These are phyloP conservation scores for Neocloeon triangulifer DNA, from an alignment of 1,140 invertebrate species.

Conservation along the genomic window DNA sequence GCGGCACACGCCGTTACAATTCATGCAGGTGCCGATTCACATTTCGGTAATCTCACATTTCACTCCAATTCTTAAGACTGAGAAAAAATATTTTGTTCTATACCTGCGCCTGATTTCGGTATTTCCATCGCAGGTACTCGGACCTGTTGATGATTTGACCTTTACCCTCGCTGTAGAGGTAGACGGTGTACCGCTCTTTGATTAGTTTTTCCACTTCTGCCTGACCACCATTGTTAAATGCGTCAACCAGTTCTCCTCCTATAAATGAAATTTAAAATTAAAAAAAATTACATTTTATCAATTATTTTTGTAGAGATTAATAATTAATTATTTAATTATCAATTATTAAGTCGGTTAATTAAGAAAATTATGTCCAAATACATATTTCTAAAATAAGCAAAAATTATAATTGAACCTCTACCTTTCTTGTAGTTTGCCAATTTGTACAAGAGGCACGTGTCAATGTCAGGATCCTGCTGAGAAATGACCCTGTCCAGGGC, in stretches of 20 bases:
- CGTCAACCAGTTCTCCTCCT: conserved; percentile 59
- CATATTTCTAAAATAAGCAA: too few relatives aligned
- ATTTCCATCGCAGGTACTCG: conserved; percentile 85
- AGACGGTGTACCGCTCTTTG: conserved; percentile 62
- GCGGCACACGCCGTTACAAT: neutral
- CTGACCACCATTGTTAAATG: conserved; percentile 60
- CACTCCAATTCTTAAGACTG: neutral
- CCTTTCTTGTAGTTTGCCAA: conserved; percentile 78
- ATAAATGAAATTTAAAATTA: too few relatives aligned
- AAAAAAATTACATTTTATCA: too few relatives aligned
- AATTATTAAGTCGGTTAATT: too few relatives aligned
- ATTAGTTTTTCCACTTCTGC: conserved; percentile 58
- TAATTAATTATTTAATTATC: too few relatives aligned
- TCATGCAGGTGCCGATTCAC: neutral
- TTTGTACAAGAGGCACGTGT: conserved; percentile 21
- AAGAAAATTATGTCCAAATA: too few relatives aligned
- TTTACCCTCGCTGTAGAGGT: conserved; percentile 77
- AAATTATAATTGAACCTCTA: too few relatives aligned
- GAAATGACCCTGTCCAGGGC: conserved; percentile 71
- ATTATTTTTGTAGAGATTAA: too few relatives aligned
- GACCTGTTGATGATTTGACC: conserved; percentile 68
- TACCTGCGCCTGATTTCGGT: conserved; percentile 59
- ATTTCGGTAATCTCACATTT: neutral
- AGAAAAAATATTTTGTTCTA: conserved; percentile 7
- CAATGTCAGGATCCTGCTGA: neutral